phyloP scores from a whole-genome alignment of 1,140 invertebrate species.

The Drosophila truncata region DNA sequence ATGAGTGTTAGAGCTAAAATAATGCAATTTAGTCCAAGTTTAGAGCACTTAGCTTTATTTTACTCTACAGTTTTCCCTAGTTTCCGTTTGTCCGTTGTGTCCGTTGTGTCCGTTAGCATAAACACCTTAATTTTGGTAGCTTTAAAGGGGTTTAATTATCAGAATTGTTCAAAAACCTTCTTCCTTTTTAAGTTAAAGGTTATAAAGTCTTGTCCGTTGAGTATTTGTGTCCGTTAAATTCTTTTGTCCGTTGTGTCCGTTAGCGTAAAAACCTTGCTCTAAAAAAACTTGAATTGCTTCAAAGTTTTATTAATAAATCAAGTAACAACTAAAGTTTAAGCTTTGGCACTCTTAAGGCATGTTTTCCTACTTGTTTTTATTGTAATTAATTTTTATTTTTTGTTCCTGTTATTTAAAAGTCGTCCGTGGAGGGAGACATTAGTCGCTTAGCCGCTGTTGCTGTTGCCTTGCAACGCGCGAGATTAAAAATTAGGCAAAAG shows the following conservation, averaged over 20 bases:
- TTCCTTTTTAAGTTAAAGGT: neutral
- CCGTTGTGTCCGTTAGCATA: no score
- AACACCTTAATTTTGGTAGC: neutral
- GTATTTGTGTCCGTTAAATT: neutral
- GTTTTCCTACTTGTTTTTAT: neutral
- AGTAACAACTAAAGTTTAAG: no score
- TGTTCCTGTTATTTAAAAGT: neutral
- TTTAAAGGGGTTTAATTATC: no score
- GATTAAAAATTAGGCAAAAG: conserved; percentile 83
- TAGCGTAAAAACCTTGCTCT: no score
- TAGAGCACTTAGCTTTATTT: no score
- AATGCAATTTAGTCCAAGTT: no score
- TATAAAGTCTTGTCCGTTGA: neutral
- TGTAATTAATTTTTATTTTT: neutral
- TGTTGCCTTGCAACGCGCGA: conserved; percentile 65
- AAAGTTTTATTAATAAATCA: no score
- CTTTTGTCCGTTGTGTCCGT: conserved; percentile 1
- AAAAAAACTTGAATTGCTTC: no score
- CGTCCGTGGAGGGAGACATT: neutral
- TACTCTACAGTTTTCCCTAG: no score
- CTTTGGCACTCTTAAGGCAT: no score
- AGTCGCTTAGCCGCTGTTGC: conserved; percentile 20
- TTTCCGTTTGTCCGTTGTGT: neutral
- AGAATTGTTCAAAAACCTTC: no score
- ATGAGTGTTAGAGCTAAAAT: no score